Conservation (phyloP, 2,888 invertebrate genomes). For the Empis livida region DNA sequence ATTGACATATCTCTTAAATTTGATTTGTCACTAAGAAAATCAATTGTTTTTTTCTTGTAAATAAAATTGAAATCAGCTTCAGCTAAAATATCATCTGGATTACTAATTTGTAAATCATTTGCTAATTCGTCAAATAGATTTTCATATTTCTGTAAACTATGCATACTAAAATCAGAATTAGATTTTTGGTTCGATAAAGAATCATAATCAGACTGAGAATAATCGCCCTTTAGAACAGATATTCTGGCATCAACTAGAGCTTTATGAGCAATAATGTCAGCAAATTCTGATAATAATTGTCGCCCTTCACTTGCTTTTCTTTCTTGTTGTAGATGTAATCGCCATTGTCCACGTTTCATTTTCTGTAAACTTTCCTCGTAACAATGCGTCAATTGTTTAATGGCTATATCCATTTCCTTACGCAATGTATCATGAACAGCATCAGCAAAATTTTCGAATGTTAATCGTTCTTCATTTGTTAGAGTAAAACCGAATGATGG, state of each 20-base stretch:
- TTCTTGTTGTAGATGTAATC: conserved; percentile 37
- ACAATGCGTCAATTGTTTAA: conserved; percentile 50
- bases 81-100: conserved; percentile 26
- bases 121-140: conserved; percentile 28
- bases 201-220: conserved; percentile 15
- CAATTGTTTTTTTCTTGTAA: conserved; percentile 25
- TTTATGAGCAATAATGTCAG: conserved; percentile 59
- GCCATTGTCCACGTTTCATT: conserved; percentile 40
- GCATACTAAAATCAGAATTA: conserved; percentile 16
- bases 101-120: conserved; percentile 24
- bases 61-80: conserved; percentile 31
- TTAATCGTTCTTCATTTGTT: conserved; percentile 53
- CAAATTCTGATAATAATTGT: conserved; percentile 47
- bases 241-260: conserved; percentile 65
- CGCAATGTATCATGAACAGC: conserved; percentile 57
- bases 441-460: conserved; percentile 62
- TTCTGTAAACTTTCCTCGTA: conserved; percentile 52
- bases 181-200: background rate
- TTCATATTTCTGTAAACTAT: conserved; percentile 26
- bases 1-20: conserved; percentile 24
- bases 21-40: conserved; percentile 24
- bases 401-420: conserved; percentile 57
- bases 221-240: conserved; percentile 49
- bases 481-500: conserved; percentile 45
- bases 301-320: conserved; percentile 38